A percentile compares a stretch with the other conserved stretches of the same genome.
These are phyloP conservation scores for Rhagologus leucostigma DNA, from an alignment of 2,113 vertebrate species.

Conservation along the genomic window DNA sequence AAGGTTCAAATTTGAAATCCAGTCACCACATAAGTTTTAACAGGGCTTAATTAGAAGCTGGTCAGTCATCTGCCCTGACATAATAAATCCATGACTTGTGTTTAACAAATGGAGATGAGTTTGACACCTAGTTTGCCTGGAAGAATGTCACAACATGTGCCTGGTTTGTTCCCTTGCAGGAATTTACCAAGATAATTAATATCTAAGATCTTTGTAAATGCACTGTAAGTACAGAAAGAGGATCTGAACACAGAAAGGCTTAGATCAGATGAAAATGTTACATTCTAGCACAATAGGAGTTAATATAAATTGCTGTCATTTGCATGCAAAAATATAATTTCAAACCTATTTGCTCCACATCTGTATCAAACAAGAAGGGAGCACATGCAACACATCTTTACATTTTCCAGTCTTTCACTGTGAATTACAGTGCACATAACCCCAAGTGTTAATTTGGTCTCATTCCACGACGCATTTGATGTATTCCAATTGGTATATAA, in stretches of 20 bases:
- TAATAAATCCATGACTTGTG: neutral
- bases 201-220: neutral
- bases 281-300: slow-evolving; percentile 3
- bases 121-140: neutral
- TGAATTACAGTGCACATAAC: slow-evolving; percentile 28
- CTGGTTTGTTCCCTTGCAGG: neutral
- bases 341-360: slow-evolving; percentile 8
- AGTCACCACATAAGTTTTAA: neutral
- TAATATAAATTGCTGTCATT: slow-evolving; percentile 48
- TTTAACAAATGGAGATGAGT: neutral
- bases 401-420: neutral
- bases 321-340: slow-evolving; percentile 25
- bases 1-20: neutral
- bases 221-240: neutral
- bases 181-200: neutral
- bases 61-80: neutral
- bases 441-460: slow-evolving; percentile 57
- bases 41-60: neutral
- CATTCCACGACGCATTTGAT: slow-evolving; percentile 1
- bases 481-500: slow-evolving; percentile 10
- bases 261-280: neutral
- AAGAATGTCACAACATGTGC: neutral
- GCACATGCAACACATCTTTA: neutral
- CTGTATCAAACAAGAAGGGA: slow-evolving; percentile 1
- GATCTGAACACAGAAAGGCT: neutral